These are phyloP conservation scores for Trichonephila clavipes DNA, from an alignment of 1,140 invertebrate species.

Conservation along the genomic window DNA sequence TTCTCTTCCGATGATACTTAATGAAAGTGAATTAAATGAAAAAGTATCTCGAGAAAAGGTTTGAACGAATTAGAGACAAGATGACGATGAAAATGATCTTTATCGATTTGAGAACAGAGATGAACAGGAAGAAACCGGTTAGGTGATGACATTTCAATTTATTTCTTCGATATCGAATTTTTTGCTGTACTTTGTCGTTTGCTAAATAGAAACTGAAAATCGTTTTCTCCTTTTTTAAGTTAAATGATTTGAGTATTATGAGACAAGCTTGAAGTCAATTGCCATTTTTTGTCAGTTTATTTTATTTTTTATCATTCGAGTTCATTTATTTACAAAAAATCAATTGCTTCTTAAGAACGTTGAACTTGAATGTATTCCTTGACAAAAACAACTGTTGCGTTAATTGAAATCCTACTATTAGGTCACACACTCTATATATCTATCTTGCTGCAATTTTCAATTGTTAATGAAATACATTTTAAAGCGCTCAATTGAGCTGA, in stretches of 20 bases:
- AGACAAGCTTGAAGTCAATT: neutral
- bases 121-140: neutral
- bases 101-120: conserved; percentile 3
- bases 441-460: too few species aligned
- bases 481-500: too few species aligned
- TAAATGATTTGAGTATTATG: conserved; percentile 50
- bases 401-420: too few species aligned
- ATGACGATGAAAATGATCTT: conserved; percentile 54
- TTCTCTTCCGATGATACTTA: conserved; percentile 4
- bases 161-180: conserved; percentile 12
- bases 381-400: too few species aligned
- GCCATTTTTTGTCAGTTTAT: neutral
- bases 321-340: neutral
- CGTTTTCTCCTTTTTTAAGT: conserved; percentile 18
- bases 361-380: neutral
- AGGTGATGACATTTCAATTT: conserved; percentile 50
- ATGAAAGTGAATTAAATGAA: neutral
- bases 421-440: too few species aligned
- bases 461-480: too few species aligned
- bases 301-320: neutral
- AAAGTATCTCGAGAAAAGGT: neutral
- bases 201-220: neutral
- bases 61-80: conserved; percentile 41
- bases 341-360: neutral
- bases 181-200: neutral